phyloP scores from a whole-genome alignment of 2,797 vertebrate genomes.

The Acipenser oxyrinchus region DNA sequence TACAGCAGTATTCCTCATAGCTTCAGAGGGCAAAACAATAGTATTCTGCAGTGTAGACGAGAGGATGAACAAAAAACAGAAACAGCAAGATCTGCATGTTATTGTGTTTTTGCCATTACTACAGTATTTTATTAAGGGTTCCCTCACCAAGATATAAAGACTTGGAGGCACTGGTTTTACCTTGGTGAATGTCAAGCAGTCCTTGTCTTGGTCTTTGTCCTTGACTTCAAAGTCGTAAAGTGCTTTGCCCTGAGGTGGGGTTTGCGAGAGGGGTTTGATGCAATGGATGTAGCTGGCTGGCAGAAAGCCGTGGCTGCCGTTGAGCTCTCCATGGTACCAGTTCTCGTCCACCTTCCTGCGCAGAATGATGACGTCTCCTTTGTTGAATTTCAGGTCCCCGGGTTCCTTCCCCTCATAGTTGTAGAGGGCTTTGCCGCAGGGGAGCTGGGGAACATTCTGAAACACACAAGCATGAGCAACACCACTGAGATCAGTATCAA shows the following conservation, averaged over 20 bases:
- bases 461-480: constrained; percentile 6
- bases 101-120: too few species aligned
- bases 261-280: constrained; percentile 80
- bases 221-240: constrained; percentile 97
- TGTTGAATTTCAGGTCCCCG: constrained; percentile 88
- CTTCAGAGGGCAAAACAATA: too few species aligned
- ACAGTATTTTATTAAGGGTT: too few species aligned
- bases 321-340: constrained; percentile 95
- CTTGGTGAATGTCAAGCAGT: constrained; percentile 95
- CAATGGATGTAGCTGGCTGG: constrained; percentile 91
- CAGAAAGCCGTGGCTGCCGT: constrained; percentile 85
- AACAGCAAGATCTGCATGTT: too few species aligned
- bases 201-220: constrained; percentile 95
- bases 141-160: too few species aligned
- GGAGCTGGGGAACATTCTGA: constrained; percentile 82
- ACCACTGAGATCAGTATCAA: background rate
- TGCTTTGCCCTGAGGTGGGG: constrained; percentile 89
- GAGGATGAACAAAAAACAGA: too few species aligned
- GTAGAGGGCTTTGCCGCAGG: constrained; percentile 90
- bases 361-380: constrained; percentile 92
- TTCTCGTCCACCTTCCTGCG: constrained; percentile 88
- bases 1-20: too few species aligned
- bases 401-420: constrained; percentile 94
- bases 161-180: constrained; percentile 43
- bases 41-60: too few species aligned